phyloP scores from a whole-genome alignment of 2,888 invertebrate genomes.

The Cephus nigrinus region DNA sequence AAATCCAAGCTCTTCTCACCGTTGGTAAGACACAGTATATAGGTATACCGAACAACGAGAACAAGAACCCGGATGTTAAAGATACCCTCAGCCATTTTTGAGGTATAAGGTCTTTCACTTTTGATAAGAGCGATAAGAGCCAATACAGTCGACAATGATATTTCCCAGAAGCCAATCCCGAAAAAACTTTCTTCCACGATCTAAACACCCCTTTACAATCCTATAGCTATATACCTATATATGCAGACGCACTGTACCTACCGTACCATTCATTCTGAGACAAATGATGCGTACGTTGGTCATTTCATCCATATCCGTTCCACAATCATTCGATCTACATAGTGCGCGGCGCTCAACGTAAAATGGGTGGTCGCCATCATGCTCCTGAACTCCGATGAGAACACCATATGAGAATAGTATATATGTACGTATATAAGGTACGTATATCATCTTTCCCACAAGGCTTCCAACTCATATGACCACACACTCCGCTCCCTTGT shows the following conservation, averaged over 20 bases:
- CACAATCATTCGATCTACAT: constrained; percentile 57
- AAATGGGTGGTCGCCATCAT: constrained; percentile 57
- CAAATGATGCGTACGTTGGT: constrained; percentile 48
- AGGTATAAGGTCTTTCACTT: not conserved
- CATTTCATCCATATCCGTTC: constrained; percentile 49
- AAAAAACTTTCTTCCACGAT: not conserved
- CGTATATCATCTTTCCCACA: constrained; percentile 1
- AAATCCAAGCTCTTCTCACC: not conserved
- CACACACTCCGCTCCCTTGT: constrained; percentile 17
- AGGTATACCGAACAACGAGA: not conserved
- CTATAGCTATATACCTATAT: not conserved
- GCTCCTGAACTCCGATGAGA: constrained; percentile 32
- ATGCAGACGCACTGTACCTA: constrained; percentile 25
- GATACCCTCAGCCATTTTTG: not conserved
- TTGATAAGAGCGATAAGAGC: not conserved
- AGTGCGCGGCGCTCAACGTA: constrained; percentile 48
- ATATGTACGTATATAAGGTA: not conserved
- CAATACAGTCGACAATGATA: not conserved
- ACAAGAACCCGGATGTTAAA: not conserved
- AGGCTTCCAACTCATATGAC: constrained; percentile 11
- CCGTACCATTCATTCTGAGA: constrained; percentile 36
- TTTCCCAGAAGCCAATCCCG: not conserved
- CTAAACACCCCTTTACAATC: not conserved
- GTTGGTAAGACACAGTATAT: not conserved
- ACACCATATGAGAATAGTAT: not conserved